These are phyloP conservation scores for Danio rerio DNA, from an alignment of 2,113 vertebrate species.

Conservation along the genomic window DNA sequence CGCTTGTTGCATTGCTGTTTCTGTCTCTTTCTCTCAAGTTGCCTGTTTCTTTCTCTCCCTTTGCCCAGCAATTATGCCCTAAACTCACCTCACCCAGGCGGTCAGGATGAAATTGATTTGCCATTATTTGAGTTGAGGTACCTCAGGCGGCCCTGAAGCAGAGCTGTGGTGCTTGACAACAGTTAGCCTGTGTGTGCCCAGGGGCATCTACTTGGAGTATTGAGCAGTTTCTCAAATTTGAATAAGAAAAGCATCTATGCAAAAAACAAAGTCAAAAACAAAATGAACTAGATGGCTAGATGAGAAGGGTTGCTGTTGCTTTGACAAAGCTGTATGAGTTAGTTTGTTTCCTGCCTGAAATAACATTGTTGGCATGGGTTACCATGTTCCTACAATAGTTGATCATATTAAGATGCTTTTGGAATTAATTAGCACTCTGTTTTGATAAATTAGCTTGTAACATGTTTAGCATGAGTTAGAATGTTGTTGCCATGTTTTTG, in stretches of 20 bases:
- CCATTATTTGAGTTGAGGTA: conserved; percentile 69
- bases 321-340: no score
- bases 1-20: neutral
- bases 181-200: neutral
- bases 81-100: conserved; percentile 69
- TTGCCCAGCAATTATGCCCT: conserved; percentile 73
- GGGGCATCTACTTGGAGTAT: neutral
- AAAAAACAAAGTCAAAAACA: neutral
- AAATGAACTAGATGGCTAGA: no score
- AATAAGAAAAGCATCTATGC: neutral
- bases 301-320: no score
- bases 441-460: no score
- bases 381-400: no score
- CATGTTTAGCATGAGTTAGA: no score
- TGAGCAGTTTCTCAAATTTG: neutral
- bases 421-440: no score
- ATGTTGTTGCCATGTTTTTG: no score
- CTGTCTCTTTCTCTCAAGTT: conserved; percentile 32
- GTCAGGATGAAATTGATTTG: conserved; percentile 76
- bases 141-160: conserved; percentile 29
- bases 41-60: conserved; percentile 10
- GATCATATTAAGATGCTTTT: no score
- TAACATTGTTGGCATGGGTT: no score
- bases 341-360: no score
- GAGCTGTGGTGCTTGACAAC: neutral